These are phyloP conservation scores for Oreochromis aureus DNA, from an alignment of 2,113 vertebrate species.

Conservation along the genomic window DNA sequence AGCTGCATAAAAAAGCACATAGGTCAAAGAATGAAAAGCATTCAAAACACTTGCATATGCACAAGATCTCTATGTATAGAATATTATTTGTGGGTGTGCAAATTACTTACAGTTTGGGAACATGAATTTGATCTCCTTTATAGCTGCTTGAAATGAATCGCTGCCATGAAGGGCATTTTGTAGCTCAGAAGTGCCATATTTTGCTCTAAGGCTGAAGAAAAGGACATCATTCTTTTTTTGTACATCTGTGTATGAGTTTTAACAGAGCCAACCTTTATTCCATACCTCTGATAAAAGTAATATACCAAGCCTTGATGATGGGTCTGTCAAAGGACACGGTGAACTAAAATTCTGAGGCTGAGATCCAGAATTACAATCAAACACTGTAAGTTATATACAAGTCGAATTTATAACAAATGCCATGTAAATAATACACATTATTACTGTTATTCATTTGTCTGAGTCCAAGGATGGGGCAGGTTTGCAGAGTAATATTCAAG, in stretches of 20 bases:
- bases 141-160: conserved; percentile 74
- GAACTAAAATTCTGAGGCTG: not conserved
- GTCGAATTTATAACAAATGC: not conserved
- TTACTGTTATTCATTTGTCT: not conserved
- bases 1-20: conserved; percentile 57
- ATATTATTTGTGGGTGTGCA: not conserved
- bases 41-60: not conserved
- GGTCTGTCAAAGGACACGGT: not conserved
- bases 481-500: not conserved
- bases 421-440: not conserved
- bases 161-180: conserved; percentile 92
- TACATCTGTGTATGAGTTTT: not conserved
- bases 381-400: not conserved
- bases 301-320: not conserved
- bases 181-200: conserved; percentile 87
- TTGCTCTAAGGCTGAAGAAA: conserved; percentile 83
- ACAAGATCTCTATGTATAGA: not conserved
- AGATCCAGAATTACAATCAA: not conserved
- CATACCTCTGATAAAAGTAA: not conserved
- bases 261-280: not conserved
- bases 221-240: not conserved
- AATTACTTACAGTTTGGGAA: conserved; percentile 84
- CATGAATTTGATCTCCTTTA: conserved; percentile 89
- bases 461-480: not conserved
- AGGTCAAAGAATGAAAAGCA: not conserved